Percentiles rank a stretch among this genome's conserved stretches.
Evolutionary conservation across 2,113 vertebrate species (phyloP).

Genomic region (Abramis brama): DNA sequence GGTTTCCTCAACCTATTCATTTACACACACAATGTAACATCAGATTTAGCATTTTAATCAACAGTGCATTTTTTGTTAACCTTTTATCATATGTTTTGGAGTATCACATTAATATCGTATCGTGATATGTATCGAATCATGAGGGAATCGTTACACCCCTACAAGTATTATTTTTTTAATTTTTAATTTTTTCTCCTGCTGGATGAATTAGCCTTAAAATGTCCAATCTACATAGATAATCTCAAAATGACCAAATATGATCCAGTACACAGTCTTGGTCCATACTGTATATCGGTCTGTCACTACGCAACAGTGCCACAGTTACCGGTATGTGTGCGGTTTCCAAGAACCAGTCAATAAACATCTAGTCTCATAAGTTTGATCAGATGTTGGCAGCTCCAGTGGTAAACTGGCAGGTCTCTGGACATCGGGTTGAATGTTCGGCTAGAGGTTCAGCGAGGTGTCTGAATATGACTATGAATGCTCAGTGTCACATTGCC

Average conservation of each 20-base stretch:
- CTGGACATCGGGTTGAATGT: neutral
- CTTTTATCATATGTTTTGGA: too few relatives aligned
- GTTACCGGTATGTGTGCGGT: neutral
- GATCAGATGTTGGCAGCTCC: neutral
- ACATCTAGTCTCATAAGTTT: neutral
- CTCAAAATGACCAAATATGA: neutral
- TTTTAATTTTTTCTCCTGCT: neutral
- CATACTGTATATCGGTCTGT: neutral
- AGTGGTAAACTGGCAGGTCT: neutral
- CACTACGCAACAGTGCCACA: neutral
- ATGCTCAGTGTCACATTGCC: constrained; percentile 28
- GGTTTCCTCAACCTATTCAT: too few relatives aligned
- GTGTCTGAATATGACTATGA: constrained; percentile 28
- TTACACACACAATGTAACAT: too few relatives aligned
- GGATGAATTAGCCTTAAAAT: neutral
- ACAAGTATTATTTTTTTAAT: neutral
- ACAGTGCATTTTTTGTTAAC: too few relatives aligned
- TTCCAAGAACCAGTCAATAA: neutral
- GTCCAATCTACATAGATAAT: neutral
- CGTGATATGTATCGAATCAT: too few relatives aligned
- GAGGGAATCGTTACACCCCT: too few relatives aligned
- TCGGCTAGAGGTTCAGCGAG: constrained; percentile 7
- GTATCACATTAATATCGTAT: too few relatives aligned
- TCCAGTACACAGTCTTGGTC: neutral
- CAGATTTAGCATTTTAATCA: too few relatives aligned